Evolutionary conservation across 1,140 invertebrate species (phyloP).

Genomic region (Reticulitermes speratus): DNA sequence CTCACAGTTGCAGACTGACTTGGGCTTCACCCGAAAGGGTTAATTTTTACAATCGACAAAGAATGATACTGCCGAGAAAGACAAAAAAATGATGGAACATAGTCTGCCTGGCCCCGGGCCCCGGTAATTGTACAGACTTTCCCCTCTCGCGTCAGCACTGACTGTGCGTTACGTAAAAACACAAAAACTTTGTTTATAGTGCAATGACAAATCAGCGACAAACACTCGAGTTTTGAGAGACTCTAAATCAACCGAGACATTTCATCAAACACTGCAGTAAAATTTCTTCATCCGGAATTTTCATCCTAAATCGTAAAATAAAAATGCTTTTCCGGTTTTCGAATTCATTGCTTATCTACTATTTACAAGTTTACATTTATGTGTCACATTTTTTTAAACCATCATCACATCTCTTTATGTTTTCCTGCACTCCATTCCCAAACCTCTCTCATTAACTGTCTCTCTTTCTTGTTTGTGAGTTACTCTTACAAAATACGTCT

Average conservation of each 20-base stretch:
- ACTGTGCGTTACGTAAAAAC: neutral
- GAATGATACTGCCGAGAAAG: too few species aligned
- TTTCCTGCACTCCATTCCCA: neutral
- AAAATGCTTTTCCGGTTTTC: too few species aligned
- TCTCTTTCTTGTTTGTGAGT: neutral
- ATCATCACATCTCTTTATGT: neutral
- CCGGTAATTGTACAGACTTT: too few species aligned
- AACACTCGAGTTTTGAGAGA: neutral
- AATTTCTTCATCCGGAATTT: too few species aligned
- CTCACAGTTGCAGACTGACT: too few species aligned
- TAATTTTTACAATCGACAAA: too few species aligned
- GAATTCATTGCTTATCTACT: neutral
- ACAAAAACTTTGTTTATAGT: neutral
- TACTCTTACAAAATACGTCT: neutral
- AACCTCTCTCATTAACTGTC: neutral
- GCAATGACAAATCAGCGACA: neutral
- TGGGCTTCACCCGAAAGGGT: too few species aligned
- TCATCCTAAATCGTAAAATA: too few species aligned
- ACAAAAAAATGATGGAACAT: too few species aligned
- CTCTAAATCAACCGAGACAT: neutral
- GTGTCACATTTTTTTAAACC: neutral
- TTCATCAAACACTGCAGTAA: neutral
- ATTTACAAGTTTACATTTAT: slow-evolving; percentile 8
- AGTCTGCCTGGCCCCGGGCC: too few species aligned
- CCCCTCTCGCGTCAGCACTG: too few species aligned